Percentiles rank a stretch among this genome's conserved stretches.
phyloP scores from a whole-genome alignment of 1,140 invertebrate genomes.

The Pogonus chalceus region DNA sequence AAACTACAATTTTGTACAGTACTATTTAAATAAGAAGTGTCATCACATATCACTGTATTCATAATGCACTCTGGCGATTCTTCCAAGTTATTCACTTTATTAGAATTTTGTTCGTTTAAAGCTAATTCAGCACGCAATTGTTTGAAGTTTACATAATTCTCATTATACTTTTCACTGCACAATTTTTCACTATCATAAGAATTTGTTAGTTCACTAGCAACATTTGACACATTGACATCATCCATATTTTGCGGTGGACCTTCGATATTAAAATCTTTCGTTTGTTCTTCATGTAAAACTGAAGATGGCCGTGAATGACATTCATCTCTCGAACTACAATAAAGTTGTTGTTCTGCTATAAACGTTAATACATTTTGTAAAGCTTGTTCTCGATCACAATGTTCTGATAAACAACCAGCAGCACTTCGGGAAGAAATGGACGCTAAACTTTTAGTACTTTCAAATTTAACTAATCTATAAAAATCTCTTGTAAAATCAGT shows the following conservation, averaged over 20 bases:
- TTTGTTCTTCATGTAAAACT: constrained; percentile 20
- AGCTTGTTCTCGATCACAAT: constrained; percentile 52
- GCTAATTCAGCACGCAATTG: constrained; percentile 26
- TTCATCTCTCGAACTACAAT: constrained; percentile 46
- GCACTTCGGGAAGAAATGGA: constrained; percentile 57
- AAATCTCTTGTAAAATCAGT: constrained; percentile 70
- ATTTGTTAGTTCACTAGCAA: not conserved
- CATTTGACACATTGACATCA: not conserved
- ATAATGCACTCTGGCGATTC: not conserved
- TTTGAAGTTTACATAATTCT: constrained; percentile 33
- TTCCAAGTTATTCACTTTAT: constrained; percentile 12
- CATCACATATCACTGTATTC: constrained; percentile 7
- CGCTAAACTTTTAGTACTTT: constrained; percentile 68
- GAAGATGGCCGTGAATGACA: constrained; percentile 42
- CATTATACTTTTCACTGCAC: constrained; percentile 16
- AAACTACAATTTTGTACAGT: not conserved
- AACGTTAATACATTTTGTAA: constrained; percentile 63
- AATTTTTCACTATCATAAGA: not conserved
- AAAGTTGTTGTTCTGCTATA: constrained; percentile 66
- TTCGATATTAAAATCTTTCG: constrained; percentile 33
- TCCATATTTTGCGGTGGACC: constrained; percentile 20
- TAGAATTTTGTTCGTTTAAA: constrained; percentile 21
- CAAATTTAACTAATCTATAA: constrained; percentile 64
- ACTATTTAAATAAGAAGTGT: constrained; percentile 7
- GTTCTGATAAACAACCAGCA: constrained; percentile 38